Evolutionary conservation across 2,113 vertebrate species (phyloP).

Genomic region (Bubo blakistoni): DNA sequence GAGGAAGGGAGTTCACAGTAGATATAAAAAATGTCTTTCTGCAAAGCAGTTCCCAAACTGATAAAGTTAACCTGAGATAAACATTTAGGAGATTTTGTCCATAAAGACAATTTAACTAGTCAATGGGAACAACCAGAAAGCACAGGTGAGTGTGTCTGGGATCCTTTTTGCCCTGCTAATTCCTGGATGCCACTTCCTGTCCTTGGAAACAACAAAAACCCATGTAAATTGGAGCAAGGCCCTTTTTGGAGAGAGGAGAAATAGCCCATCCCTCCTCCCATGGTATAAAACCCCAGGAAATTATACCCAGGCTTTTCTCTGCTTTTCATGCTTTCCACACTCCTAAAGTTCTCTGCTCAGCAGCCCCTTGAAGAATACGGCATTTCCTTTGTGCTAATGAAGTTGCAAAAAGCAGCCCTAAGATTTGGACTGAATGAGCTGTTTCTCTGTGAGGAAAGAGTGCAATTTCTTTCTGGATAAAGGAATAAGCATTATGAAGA

Average conservation of each 20-base stretch:
- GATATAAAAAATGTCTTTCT: not conserved
- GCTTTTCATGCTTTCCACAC: not conserved
- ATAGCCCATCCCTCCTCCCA: not conserved
- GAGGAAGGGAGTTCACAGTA: not conserved
- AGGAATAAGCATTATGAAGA: not conserved
- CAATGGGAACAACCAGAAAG: not conserved
- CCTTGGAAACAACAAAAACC: not conserved
- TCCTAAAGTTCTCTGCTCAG: not conserved
- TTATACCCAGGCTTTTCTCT: not conserved
- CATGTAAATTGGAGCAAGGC: not conserved
- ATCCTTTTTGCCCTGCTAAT: not conserved
- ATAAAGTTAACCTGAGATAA: not conserved
- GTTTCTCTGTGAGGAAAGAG: not conserved
- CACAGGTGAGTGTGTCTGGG: not conserved
- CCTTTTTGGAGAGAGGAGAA: not conserved
- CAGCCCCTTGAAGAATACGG: not conserved
- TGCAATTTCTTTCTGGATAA: not conserved
- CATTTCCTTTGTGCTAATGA: conserved; percentile 16
- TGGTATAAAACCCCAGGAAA: not conserved
- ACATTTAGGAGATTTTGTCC: not conserved
- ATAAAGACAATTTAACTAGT: not conserved
- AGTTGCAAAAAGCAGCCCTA: not conserved
- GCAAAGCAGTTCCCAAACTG: not conserved
- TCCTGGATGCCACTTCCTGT: not conserved
- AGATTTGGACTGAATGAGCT: not conserved